Evolutionary conservation across 2,113 vertebrate genomes (phyloP), one percentile per base, ranked within the genome.

Genomic region (Trematocara nigrifrons): DNA sequence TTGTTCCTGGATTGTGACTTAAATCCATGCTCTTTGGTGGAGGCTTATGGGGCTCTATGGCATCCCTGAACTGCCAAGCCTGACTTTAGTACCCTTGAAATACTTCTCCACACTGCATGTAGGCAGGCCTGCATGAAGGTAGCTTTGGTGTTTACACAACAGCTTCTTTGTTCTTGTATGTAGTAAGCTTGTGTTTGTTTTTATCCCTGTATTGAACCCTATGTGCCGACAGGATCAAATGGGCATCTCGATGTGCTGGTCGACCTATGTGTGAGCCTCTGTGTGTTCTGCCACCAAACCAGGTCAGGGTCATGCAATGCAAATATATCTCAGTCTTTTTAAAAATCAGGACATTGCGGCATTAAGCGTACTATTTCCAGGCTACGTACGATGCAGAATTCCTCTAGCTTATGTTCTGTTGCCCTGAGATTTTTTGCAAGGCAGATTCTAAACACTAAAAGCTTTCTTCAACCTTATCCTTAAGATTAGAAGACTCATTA

Each of bases 1-100:
- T 79, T 83, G 31, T 85, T 79, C 31, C 83, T 83, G 81, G 83
- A 87, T 82, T 83, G 69, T 51, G 61, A 83, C 59, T 81, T 42
- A 64, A 87, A 91, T 79, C 87, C 54, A 38, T 79, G 84, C 53
- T 47, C 51, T 35, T 54, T 10, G 20, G 33, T 3, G 5, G 40
- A 84, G 80, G 80, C 52, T 88, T 85, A 86, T 4, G 51, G n/a
- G 16, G 33, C 38, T 89, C 74, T 83, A 10, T 54, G 83, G 84
- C 52, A 87, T 74, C 54, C 10, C 20, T 59, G 71, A 42, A 31
- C 52, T 74, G 78, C 33, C 57, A 31, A 16, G 47, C 42, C 35
- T 10, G 42, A 84, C 79, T 69, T 81, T 22, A 84, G 53, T 84
- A 86, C 54, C 51, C 33, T 7, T 49, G 51, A 57, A 71, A 80